Base-by-base conservation (phyloP, 2,113 vertebrate species). In the Naja naja region DNA sequence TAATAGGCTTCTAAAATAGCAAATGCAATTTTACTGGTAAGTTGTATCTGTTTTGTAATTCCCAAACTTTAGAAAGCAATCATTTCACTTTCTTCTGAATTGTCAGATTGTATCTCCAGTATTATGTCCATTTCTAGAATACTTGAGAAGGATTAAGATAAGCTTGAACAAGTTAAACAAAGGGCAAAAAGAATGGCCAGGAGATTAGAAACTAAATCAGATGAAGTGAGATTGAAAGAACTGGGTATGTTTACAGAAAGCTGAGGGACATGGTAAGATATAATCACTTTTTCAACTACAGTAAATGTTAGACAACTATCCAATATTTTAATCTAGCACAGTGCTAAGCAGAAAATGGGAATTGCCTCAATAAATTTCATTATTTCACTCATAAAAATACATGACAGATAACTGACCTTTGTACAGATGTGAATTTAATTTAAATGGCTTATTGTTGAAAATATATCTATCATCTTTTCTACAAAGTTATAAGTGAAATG, bases 401-500 rank as follows among this genome's bases (percentile, higher is more conserved):
- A 81, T 43, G 74, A 81, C 18, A 43, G 74, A 81, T 81, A 43
- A 90, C 89, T 30, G 81, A 93, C 52, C 60, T 64, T 53, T 88
- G 56, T 81, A 81, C 60, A 81, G 45, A 64, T 86, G 56, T 64
- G 85, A 87, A 86, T 53, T 69, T 85, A 88, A 95, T 92, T 88
- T 55, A 18, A 94, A 90, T 93, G 39, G 34, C 87, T 95, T 58
- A 4, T 1, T 85, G 92, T 85, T 96, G 89, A 74, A 39, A 87
- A 18, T 87, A 89, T 27, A 92, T n/a, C 43, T 56, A 64, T 90
- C 60, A 64, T 86, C 45, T 85, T 89, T 94, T 93, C 86, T 20
- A 10, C 54, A 95, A 93, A 95, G 89, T 86, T 87, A 91, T 34
- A 88, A 93, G 25, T 90, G n/a, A 95, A 90, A 93, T 52, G 85